Evolutionary conservation across 2,797 vertebrate genomes (phyloP), one percentile per base, ranked within the genome.

Genomic region (Chrysocyon brachyurus): DNA sequence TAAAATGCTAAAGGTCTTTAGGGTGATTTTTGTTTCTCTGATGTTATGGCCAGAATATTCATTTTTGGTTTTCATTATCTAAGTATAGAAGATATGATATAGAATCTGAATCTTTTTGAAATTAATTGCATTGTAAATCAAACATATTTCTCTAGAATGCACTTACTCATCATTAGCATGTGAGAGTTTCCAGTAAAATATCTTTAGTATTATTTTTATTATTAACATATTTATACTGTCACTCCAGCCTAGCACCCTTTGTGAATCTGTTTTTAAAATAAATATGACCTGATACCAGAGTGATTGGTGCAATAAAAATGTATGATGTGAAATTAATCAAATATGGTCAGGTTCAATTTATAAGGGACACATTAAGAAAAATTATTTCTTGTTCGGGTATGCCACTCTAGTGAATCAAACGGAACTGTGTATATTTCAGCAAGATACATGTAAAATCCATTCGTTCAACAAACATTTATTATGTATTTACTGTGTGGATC

Each of bases 321-420:
- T 94, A 56, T 96, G 97, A 98, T 97, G 94, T 98, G 95, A 97
- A 97, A 98, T 98, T 98, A 98, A 98, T 98, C 97, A 98, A 98
- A 98, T 93, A 96, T 59, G 96, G 97, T 96, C 28, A n/a, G 94
- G 96, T 97, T 98, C 98, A 98, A 98, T 98, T 98, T 98, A 97
- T 98, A 98, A 98, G 97, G 97, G 97, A 97, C 97, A 97, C 98
- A 98, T 98, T 98, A 98, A 98, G 98, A 98, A 98, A 97, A 98
- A 98, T 98, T 98, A 98, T 98, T 98, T 98, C 97, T 97, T 98
- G 94, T 97, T 97, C 64, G 92, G 96, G 90, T 97, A 97, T 96
- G 97, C 95, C 96, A 98, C 96, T 98, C 97, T 97, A 98, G 97
- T 98, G 98, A 98, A 98, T 97, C 97, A 98, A 97, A 97, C 64